A percentile compares a stretch with the other conserved stretches of the same genome.
Conservation (phyloP, 2,113 vertebrate species). For the Cyanoramphus novaezelandiae region DNA sequence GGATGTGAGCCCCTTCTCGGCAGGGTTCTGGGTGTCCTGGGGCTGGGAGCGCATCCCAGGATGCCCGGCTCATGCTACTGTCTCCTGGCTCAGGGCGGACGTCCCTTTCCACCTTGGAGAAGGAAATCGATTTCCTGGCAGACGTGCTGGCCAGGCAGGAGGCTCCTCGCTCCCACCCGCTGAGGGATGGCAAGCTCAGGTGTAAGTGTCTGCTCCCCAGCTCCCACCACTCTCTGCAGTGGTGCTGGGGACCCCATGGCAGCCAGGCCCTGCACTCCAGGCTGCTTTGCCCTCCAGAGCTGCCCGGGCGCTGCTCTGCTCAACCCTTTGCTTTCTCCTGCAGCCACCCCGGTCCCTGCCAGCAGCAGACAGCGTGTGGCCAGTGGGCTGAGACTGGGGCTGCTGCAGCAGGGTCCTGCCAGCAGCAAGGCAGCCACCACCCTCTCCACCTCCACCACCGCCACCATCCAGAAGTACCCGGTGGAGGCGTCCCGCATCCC, state of each 20-base stretch:
- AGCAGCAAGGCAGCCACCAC: background rate
- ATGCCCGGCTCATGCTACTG: rapidly evolving
- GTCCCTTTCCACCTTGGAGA: conserved; percentile 73
- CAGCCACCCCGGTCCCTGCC: background rate
- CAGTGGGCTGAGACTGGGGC: background rate
- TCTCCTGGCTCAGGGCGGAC: background rate
- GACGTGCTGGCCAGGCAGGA: conserved; percentile 80
- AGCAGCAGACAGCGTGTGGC: background rate
- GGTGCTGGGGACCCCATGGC: rapidly evolving
- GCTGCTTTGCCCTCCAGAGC: background rate
- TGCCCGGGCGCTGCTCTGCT: rapidly evolving
- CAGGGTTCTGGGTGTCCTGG: background rate
- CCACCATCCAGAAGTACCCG: conserved; percentile 60
- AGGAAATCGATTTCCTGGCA: conserved; percentile 88
- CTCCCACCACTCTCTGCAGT: background rate
- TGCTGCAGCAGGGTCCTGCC: rapidly evolving
- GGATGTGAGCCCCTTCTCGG: rapidly evolving
- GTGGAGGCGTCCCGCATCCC: conserved; percentile 62
- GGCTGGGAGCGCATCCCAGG: rapidly evolving
- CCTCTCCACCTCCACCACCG: background rate
- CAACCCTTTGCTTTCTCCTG: background rate
- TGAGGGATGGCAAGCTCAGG: conserved; percentile 67
- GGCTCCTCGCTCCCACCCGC: conserved; percentile 8
- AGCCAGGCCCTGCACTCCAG: background rate
- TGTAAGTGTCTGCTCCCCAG: background rate